Conservation (phyloP, 1,140 invertebrate genomes). For the Halesus radiatus region DNA sequence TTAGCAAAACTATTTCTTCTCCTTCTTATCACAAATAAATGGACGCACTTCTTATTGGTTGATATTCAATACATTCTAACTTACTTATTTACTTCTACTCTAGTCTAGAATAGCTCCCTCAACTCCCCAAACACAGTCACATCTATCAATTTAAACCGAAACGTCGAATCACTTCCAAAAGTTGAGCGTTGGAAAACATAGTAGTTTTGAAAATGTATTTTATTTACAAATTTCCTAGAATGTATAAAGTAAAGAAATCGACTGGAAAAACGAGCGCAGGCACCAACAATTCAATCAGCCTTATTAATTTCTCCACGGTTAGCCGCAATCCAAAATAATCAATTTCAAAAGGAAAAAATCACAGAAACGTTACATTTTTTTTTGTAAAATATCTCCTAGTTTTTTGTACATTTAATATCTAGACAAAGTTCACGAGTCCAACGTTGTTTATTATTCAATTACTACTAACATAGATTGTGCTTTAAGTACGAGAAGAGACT, state of each 20-base stretch:
- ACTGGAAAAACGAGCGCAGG: slow-evolving; percentile 45
- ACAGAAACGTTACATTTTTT: slow-evolving; percentile 41
- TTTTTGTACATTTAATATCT: slow-evolving; percentile 34
- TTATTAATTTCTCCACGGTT: slow-evolving; percentile 31
- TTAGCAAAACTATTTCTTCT: slow-evolving; percentile 31
- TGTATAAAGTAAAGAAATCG: slow-evolving; percentile 35
- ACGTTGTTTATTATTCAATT: slow-evolving; percentile 14
- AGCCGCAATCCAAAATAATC: slow-evolving; percentile 39
- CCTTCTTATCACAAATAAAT: slow-evolving; percentile 55
- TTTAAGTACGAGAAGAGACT: slow-evolving; percentile 21
- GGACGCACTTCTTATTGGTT: slow-evolving; percentile 49
- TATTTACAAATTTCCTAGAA: slow-evolving; percentile 49
- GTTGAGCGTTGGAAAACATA: slow-evolving; percentile 34
- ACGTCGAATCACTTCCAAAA: slow-evolving; percentile 17
- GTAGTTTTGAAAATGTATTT: slow-evolving; percentile 15
- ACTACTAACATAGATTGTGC: slow-evolving; percentile 15
- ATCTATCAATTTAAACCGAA: too few species aligned
- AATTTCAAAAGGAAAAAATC: slow-evolving; percentile 43
- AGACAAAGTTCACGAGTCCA: slow-evolving; percentile 13
- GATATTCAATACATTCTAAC: slow-evolving; percentile 21
- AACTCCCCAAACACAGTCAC: too few species aligned
- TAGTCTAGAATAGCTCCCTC: too few species aligned
- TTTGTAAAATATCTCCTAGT: slow-evolving; percentile 35
- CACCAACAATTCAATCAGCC: slow-evolving; percentile 47
- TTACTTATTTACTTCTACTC: neutral